These are phyloP conservation scores for Pristis pectinata DNA, from an alignment of 2,797 vertebrate species.

Conservation along the genomic window DNA sequence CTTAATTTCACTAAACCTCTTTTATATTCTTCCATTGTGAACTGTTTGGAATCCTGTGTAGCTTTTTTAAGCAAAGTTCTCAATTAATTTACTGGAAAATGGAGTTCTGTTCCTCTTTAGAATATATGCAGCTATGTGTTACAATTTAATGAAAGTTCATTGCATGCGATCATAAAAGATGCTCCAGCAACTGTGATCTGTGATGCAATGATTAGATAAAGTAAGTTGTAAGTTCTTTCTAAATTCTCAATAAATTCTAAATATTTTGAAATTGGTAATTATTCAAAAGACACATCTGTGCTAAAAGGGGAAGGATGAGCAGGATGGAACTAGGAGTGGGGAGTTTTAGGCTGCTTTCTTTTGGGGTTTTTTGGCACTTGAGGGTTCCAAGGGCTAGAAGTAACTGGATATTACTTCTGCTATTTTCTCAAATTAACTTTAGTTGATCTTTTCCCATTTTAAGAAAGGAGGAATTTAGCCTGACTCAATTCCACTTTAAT, in stretches of 20 bases:
- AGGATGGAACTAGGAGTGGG: not conserved
- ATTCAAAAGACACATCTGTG: not conserved
- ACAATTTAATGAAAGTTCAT: not conserved
- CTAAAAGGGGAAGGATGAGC: no score
- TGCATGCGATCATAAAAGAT: not conserved
- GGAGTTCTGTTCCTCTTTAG: not conserved
- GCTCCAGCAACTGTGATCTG: not conserved
- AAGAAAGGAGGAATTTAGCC: not conserved
- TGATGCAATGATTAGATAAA: not conserved
- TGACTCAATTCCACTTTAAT: not conserved
- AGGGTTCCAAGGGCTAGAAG: no score
- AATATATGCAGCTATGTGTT: not conserved
- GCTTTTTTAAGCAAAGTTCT: not conserved
- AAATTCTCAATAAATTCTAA: no score
- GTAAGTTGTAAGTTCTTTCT: not conserved
- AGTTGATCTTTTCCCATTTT: not conserved
- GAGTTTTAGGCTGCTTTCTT: not conserved
- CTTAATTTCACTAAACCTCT: not conserved
- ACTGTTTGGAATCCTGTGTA: no score
- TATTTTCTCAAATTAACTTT: not conserved
- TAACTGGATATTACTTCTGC: not conserved
- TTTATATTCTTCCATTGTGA: not conserved
- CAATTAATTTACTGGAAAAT: not conserved
- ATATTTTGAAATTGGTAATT: not conserved
- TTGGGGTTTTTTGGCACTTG: not conserved